These are phyloP conservation scores for Aphis craccivora DNA, from an alignment of 1,140 invertebrate species.

Conservation along the genomic window DNA sequence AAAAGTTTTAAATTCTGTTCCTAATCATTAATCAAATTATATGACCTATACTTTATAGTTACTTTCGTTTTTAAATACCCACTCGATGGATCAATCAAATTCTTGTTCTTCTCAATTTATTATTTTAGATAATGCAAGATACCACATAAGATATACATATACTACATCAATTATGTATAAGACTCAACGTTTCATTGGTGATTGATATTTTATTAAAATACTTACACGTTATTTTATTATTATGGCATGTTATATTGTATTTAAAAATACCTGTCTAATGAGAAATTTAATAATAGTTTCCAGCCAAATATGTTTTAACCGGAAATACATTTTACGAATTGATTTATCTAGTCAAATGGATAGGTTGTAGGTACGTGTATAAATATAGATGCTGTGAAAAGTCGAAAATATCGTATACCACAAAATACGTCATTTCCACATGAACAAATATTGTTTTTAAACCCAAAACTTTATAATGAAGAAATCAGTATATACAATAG, in stretches of 20 bases:
- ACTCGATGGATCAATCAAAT: neutral
- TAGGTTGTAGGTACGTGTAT: neutral
- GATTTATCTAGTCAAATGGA: neutral
- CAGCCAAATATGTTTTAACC: neutral
- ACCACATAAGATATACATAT: neutral
- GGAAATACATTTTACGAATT: neutral
- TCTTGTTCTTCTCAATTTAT: neutral
- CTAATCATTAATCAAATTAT: neutral
- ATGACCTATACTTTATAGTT: neutral
- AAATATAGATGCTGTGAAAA: neutral
- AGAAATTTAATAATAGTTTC: neutral
- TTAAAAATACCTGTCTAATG: neutral
- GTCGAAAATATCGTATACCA: neutral
- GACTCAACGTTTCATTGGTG: neutral
- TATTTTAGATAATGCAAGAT: neutral
- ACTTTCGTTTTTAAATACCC: neutral
- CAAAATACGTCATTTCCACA: neutral
- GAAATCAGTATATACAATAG: neutral
- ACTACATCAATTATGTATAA: neutral
- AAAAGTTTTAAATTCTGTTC: neutral
- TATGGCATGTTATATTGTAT: neutral
- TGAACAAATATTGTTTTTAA: constrained; percentile 41
- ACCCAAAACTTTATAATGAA: neutral
- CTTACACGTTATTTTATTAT: neutral
- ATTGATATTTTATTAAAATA: neutral